Evolutionary conservation across 2,888 invertebrate genomes (phyloP).

Genomic region (Augochlorella aurata): DNA sequence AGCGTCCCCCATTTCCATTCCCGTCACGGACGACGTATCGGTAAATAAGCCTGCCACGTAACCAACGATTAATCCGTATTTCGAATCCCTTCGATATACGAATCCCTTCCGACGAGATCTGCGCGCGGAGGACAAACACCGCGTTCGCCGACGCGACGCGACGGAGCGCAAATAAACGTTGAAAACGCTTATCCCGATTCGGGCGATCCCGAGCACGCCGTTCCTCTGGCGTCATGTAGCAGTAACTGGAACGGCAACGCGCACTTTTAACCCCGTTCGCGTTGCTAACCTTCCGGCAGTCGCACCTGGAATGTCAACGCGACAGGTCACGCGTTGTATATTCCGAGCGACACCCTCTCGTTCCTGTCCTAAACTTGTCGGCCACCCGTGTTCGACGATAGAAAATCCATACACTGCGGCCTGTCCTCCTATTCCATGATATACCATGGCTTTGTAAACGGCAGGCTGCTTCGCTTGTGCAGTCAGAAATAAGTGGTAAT

Average conservation of each 20-base stretch:
- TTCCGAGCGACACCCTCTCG: background rate
- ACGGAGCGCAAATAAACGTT: constrained; percentile 52
- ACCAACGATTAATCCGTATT: constrained; percentile 33
- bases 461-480: no score
- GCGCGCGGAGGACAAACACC: constrained; percentile 50
- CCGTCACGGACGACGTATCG: constrained; percentile 19
- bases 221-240: background rate
- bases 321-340: background rate
- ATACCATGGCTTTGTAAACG: no score
- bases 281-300: background rate
- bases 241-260: background rate
- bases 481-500: no score
- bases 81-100: constrained; percentile 27
- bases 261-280: constrained; percentile 5
- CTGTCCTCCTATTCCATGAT: no score
- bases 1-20: constrained; percentile 21
- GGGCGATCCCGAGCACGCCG: constrained; percentile 20
- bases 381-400: no score
- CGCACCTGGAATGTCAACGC: background rate
- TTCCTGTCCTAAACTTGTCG: background rate
- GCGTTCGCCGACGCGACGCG: constrained; percentile 15
- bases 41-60: constrained; percentile 28
- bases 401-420: no score
- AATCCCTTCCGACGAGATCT: constrained; percentile 18
- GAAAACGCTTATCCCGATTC: constrained; percentile 52